phyloP scores from a whole-genome alignment of 37 sponge, comb jelly and placozoan species.

The Cliona cf. orientalis region DNA sequence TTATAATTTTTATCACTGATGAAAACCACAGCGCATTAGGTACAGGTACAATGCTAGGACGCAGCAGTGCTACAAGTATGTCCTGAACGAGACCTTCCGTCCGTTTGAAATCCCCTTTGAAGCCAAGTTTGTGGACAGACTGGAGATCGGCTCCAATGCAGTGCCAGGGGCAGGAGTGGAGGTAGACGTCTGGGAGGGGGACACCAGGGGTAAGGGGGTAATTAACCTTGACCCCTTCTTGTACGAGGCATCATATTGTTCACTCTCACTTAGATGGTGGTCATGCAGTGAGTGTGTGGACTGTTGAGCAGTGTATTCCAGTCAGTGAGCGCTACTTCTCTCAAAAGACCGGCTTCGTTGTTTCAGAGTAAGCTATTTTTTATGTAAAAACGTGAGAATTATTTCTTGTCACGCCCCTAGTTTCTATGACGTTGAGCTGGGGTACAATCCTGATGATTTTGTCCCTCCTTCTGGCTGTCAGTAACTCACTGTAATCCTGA shows the following conservation, averaged over 20 bases:
- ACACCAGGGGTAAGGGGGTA: not conserved
- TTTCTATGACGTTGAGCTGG: conserved; percentile 61
- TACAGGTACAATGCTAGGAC: conserved; percentile 51
- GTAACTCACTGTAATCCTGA: not conserved
- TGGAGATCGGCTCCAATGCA: conserved; percentile 55
- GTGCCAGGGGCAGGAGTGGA: conserved; percentile 19
- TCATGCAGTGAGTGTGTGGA: not conserved
- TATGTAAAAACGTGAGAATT: not conserved
- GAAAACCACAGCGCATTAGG: conserved; percentile 36
- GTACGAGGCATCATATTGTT: not conserved
- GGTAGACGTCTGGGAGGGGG: conserved; percentile 10
- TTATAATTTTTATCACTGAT: too few relatives aligned
- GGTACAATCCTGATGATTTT: conserved; percentile 55
- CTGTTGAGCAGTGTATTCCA: conserved; percentile 34
- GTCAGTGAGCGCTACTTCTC: conserved; percentile 12
- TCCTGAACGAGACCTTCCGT: conserved; percentile 36
- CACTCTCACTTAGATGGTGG: not conserved
- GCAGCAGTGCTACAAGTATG: conserved; percentile 20
- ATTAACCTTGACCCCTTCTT: too few relatives aligned
- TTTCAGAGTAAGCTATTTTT: not conserved
- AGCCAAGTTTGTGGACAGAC: conserved; percentile 29
- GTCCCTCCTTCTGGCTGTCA: conserved; percentile 47
- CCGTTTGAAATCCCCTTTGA: conserved; percentile 38
- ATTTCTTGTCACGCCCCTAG: too few relatives aligned
- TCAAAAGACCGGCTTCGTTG: too few relatives aligned